Conservation (phyloP, 2,113 vertebrate genomes). For the Microcebus ravelobensis region DNA sequence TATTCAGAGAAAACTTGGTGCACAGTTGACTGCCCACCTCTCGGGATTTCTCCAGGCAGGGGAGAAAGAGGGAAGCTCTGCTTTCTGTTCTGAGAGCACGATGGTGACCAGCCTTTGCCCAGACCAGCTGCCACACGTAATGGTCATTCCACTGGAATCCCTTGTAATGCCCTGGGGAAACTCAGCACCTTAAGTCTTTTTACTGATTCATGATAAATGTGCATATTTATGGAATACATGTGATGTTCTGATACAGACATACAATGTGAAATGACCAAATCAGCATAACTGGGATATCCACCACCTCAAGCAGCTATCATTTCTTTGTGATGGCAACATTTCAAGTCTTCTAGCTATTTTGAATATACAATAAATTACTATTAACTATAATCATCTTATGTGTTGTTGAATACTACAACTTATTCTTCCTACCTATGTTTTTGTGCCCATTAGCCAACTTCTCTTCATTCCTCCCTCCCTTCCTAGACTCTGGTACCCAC, state of each 20-base stretch:
- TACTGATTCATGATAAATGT: neutral
- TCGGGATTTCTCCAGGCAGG: neutral
- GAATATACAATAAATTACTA: neutral
- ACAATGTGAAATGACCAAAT: neutral
- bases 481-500: neutral
- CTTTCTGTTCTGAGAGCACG: neutral
- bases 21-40: neutral
- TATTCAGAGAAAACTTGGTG: neutral
- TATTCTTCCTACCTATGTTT: neutral
- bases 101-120: rapidly evolving
- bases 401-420: neutral
- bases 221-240: neutral
- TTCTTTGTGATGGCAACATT: neutral
- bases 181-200: neutral
- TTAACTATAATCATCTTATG: neutral
- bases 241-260: neutral
- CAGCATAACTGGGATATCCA: neutral
- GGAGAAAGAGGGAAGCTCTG: neutral
- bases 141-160: neutral
- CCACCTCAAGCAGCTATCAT: neutral
- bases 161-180: neutral
- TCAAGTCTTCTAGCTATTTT: neutral
- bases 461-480: neutral
- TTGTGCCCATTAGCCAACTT: neutral
- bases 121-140: neutral